Evolutionary conservation across 2,888 invertebrate genomes (phyloP).

Genomic region (Seladonia tumulorum): DNA sequence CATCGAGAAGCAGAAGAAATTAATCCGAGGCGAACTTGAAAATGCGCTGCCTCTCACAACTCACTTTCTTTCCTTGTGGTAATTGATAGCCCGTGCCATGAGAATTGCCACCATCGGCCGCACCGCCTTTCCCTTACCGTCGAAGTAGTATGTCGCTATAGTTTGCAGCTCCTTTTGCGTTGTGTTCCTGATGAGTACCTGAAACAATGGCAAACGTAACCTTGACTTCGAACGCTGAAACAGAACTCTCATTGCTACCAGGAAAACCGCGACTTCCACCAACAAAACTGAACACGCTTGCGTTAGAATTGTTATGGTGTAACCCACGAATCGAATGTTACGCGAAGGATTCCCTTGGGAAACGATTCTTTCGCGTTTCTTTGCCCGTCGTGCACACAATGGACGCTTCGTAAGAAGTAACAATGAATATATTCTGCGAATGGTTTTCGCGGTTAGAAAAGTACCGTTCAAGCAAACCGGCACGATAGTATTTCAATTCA

Average conservation of each 20-base stretch:
- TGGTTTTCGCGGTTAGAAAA: not conserved
- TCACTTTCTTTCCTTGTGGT: slow-evolving; percentile 94
- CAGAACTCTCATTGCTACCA: slow-evolving; percentile 6
- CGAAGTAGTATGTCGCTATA: slow-evolving; percentile 98
- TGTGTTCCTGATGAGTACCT: slow-evolving; percentile 92
- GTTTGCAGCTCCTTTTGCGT: slow-evolving; percentile 93
- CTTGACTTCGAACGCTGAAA: slow-evolving; percentile 52
- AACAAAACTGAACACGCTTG: not conserved
- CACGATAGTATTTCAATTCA: slow-evolving; percentile 39
- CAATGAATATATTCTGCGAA: not conserved
- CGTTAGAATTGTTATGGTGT: not conserved
- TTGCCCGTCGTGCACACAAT: not conserved
- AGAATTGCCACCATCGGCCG: slow-evolving; percentile 97
- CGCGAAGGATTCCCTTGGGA: not conserved
- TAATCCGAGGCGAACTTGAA: slow-evolving; percentile 47
- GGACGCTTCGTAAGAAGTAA: not conserved
- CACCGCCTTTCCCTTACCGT: slow-evolving; percentile 98
- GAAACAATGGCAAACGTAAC: slow-evolving; percentile 70
- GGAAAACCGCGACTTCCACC: slow-evolving; percentile 1
- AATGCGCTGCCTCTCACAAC: slow-evolving; percentile 65
- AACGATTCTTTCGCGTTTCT: not conserved
- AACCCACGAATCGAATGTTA: not conserved
- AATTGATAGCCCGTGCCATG: slow-evolving; percentile 97
- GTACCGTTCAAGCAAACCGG: slow-evolving; percentile 33
- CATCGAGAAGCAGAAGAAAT: not conserved